These are phyloP conservation scores for Micromys minutus DNA, from an alignment of 2,113 vertebrate genomes.

Conservation along the genomic window DNA sequence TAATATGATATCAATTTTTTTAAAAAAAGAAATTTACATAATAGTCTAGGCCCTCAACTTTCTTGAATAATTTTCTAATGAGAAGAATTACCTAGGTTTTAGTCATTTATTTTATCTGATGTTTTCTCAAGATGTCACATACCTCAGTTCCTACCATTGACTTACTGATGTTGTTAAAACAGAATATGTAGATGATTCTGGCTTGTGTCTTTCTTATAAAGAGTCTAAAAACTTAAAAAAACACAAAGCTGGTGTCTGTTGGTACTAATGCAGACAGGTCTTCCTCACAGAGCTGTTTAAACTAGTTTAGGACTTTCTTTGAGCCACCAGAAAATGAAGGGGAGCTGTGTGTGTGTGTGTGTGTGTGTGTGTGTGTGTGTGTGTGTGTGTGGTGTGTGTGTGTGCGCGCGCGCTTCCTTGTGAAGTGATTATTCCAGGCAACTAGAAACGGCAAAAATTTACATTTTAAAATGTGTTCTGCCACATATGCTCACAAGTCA, in stretches of 20 bases:
- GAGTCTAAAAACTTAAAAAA: not conserved
- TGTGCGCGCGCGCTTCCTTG: not conserved
- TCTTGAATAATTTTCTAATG: not conserved
- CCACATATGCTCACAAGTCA: conserved; percentile 9
- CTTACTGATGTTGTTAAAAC: not conserved
- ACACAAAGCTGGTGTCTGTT: too few species aligned
- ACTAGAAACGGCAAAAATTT: conserved; percentile 29
- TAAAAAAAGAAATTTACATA: not conserved
- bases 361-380: too few species aligned
- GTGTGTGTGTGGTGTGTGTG: too few species aligned
- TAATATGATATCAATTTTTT: too few species aligned
- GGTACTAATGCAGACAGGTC: not conserved
- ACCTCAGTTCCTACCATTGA: not conserved
- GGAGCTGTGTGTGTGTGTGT: too few species aligned
- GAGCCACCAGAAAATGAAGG: not conserved
- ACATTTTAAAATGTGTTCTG: conserved; percentile 47
- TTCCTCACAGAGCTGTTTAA: not conserved
- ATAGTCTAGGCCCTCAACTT: not conserved
- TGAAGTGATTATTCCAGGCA: not conserved
- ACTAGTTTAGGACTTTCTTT: not conserved
- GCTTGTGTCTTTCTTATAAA: not conserved
- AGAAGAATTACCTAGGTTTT: not conserved
- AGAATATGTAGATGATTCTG: not conserved
- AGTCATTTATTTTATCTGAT: not conserved
- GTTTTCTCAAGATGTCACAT: not conserved